A percentile compares a stretch with the other conserved stretches of the same genome.
phyloP scores from a whole-genome alignment of 37 sponge, comb jelly and placozoan genomes.

The Chondrosia reniformis region DNA sequence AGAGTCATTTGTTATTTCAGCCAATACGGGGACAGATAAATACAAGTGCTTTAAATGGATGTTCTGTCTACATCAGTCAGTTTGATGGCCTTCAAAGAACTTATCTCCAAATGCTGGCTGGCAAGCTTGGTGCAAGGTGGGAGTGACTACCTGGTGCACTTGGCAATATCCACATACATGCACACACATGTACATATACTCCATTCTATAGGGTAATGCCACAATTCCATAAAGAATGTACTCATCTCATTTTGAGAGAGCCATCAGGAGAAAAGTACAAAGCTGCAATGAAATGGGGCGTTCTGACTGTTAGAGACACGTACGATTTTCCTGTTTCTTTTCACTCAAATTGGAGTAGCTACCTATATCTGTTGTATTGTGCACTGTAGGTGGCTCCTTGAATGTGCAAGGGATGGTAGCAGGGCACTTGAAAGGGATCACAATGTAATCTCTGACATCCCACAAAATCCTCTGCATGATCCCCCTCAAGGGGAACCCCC shows the following conservation, averaged over 20 bases:
- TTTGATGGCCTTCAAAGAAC: conserved; percentile 62
- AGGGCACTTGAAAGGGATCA: conserved; percentile 34
- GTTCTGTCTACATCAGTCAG: conserved; percentile 32
- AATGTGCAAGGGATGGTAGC: conserved; percentile 38
- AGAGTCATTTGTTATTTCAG: conserved; percentile 59
- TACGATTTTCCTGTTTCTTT: background rate
- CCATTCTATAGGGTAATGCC: background rate
- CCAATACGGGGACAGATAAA: conserved; percentile 39
- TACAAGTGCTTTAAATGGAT: background rate
- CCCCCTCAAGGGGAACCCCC: too few species aligned
- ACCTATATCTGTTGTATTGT: background rate
- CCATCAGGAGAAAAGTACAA: conserved; percentile 69
- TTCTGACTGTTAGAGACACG: conserved; percentile 67
- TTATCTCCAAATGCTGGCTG: conserved; percentile 26
- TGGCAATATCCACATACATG: background rate
- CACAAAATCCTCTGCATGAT: background rate
- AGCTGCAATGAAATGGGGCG: conserved; percentile 48
- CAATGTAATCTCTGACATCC: background rate
- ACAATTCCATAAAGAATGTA: conserved; percentile 13
- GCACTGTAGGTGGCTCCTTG: conserved; percentile 63
- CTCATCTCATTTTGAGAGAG: conserved; percentile 65
- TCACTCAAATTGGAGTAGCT: background rate
- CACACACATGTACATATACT: background rate
- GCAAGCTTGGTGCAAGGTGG: conserved; percentile 10
- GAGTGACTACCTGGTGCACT: background rate